Percentiles rank a stretch among this genome's conserved stretches.
Evolutionary conservation across 2,113 vertebrate genomes (phyloP).

Genomic region (Clarias batrachus): DNA sequence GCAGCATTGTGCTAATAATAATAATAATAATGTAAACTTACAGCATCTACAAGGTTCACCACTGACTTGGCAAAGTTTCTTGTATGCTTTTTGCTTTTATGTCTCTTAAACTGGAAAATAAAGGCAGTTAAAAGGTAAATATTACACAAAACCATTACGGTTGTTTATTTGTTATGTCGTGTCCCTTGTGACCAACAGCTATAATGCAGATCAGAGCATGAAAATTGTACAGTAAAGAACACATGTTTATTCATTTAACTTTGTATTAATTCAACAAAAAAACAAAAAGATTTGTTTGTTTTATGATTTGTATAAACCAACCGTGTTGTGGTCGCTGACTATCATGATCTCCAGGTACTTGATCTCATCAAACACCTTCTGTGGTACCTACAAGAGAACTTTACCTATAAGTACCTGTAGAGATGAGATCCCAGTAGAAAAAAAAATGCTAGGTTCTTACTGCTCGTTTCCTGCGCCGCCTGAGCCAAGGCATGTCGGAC

Average conservation of each 20-base stretch:
- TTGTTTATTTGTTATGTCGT: background rate
- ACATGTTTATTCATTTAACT: background rate
- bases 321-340: constrained; percentile 95
- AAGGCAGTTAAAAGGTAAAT: constrained; percentile 30
- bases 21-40: constrained; percentile 74
- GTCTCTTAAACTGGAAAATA: constrained; percentile 82
- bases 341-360: constrained; percentile 98
- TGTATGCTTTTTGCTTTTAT: constrained; percentile 79
- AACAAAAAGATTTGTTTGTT: too few species aligned
- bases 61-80: constrained; percentile 97
- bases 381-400: constrained; percentile 75
- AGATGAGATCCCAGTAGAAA: background rate
- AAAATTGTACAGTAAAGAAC: background rate
- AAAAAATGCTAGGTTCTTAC: constrained; percentile 65
- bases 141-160: background rate
- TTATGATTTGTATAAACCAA: constrained; percentile 61
- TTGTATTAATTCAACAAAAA: background rate
- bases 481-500: constrained; percentile 85
- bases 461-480: constrained; percentile 86
- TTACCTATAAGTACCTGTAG: background rate
- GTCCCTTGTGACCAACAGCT: background rate
- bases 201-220: background rate
- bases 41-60: constrained; percentile 94
- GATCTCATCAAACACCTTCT: constrained; percentile 92
- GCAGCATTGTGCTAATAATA: background rate